These are phyloP conservation scores for Myrmophylax atrothorax DNA, from an alignment of 2,113 vertebrate genomes.

Conservation along the genomic window DNA sequence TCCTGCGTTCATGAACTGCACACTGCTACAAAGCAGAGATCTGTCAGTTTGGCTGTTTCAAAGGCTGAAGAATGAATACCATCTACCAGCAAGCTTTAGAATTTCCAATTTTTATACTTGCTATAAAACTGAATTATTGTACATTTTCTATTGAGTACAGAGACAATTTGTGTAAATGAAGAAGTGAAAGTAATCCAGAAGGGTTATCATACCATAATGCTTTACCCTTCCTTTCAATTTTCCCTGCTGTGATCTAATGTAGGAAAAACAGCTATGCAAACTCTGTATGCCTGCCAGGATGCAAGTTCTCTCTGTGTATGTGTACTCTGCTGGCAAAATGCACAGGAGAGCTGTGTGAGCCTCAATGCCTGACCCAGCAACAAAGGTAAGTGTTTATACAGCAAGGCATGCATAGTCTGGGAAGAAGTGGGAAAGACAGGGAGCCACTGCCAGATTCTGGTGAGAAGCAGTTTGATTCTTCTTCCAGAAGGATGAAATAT, in stretches of 20 bases:
- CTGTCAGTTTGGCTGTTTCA: background rate
- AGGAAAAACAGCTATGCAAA: background rate
- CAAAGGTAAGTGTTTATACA: background rate
- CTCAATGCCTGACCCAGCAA: background rate
- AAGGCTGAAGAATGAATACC: background rate
- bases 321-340: background rate
- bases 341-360: background rate
- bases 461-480: background rate
- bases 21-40: background rate
- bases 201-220: background rate
- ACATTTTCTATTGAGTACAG: background rate
- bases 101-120: background rate
- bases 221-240: background rate
- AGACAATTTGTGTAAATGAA: background rate
- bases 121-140: background rate
- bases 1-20: background rate
- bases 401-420: rapidly evolving
- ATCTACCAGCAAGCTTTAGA: background rate
- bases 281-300: background rate
- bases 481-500: background rate
- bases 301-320: background rate
- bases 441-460: background rate
- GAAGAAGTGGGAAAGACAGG: background rate
- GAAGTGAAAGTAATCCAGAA: background rate
- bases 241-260: background rate